Evolutionary conservation across 2,888 invertebrate species (phyloP).

Genomic region (Hyalella azteca): DNA sequence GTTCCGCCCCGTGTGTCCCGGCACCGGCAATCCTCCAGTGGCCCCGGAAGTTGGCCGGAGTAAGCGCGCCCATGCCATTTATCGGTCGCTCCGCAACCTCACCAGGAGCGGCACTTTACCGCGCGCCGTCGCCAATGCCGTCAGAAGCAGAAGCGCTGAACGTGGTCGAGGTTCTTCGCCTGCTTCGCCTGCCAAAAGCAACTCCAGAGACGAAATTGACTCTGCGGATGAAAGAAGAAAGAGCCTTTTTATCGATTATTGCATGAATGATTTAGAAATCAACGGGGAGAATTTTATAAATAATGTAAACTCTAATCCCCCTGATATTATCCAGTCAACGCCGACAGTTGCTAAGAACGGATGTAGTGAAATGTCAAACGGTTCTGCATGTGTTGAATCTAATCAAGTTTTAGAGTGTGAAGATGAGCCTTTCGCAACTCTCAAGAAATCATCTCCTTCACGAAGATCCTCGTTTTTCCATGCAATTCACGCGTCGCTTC

Average conservation of each 20-base stretch:
- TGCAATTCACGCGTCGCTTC: constrained; percentile 11
- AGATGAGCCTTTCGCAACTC: constrained; percentile 4
- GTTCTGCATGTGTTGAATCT: not conserved
- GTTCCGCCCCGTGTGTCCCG: not conserved
- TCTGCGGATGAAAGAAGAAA: not conserved
- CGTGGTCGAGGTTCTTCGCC: not conserved
- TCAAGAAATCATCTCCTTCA: constrained; percentile 6
- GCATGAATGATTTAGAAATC: not conserved
- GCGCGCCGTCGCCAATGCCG: constrained; percentile 8
- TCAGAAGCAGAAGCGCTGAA: constrained; percentile 18
- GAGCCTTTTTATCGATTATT: not conserved
- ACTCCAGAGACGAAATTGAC: not conserved
- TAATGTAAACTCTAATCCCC: constrained; percentile 4
- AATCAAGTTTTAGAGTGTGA: not conserved
- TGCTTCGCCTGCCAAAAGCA: not conserved
- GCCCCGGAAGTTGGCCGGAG: not conserved
- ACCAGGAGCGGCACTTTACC: constrained; percentile 18
- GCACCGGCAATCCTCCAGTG: not conserved
- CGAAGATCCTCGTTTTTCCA: constrained; percentile 24
- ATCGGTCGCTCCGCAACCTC: constrained; percentile 21
- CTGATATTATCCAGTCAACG: constrained; percentile 19
- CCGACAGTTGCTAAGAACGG: not conserved
- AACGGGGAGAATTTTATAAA: not conserved
- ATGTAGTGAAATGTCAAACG: not conserved
- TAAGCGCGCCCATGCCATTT: constrained; percentile 2